phyloP scores from a whole-genome alignment of 2,797 vertebrate species.

The Esox masquinongy region DNA sequence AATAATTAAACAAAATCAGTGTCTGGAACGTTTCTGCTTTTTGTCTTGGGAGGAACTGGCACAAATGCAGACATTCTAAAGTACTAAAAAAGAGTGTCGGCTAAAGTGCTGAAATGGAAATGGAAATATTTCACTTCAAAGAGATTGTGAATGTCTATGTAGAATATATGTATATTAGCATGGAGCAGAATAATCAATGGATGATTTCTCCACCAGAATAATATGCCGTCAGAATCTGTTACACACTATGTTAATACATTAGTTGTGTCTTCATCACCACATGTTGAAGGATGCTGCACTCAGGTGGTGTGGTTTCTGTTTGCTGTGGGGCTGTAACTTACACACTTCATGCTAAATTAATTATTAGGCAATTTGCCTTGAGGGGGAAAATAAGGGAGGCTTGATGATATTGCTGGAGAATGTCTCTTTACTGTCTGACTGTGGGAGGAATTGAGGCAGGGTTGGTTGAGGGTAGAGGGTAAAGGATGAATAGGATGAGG shows the following conservation, averaged over 20 bases:
- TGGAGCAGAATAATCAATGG: slow-evolving; percentile 64
- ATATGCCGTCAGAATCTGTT: slow-evolving; percentile 65
- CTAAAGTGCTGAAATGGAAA: too few relatives aligned
- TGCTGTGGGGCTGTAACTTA: slow-evolving; percentile 50
- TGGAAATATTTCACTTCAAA: slow-evolving; percentile 52
- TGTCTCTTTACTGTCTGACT: slow-evolving; percentile 26
- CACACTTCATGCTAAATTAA: slow-evolving; percentile 53
- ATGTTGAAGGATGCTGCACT: slow-evolving; percentile 21
- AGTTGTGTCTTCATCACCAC: slow-evolving; percentile 30
- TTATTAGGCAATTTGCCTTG: slow-evolving; percentile 49
- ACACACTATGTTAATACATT: slow-evolving; percentile 54
- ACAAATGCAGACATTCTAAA: too few relatives aligned
- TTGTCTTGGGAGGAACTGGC: too few relatives aligned
- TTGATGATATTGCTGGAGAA: slow-evolving; percentile 40
- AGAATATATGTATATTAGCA: slow-evolving; percentile 38
- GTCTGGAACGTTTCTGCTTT: too few relatives aligned
- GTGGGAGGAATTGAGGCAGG: not conserved
- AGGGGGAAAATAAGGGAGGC: slow-evolving; percentile 31
- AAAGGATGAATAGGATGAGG: slow-evolving; percentile 4
- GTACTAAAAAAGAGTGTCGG: too few relatives aligned
- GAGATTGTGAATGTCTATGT: slow-evolving; percentile 58
- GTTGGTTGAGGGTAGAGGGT: slow-evolving; percentile 6
- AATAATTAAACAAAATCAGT: too few relatives aligned
- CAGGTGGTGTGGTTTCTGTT: slow-evolving; percentile 33
- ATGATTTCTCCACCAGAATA: slow-evolving; percentile 50